phyloP scores from a whole-genome alignment of 2,888 invertebrate species.

The Ophion slaviceki region DNA sequence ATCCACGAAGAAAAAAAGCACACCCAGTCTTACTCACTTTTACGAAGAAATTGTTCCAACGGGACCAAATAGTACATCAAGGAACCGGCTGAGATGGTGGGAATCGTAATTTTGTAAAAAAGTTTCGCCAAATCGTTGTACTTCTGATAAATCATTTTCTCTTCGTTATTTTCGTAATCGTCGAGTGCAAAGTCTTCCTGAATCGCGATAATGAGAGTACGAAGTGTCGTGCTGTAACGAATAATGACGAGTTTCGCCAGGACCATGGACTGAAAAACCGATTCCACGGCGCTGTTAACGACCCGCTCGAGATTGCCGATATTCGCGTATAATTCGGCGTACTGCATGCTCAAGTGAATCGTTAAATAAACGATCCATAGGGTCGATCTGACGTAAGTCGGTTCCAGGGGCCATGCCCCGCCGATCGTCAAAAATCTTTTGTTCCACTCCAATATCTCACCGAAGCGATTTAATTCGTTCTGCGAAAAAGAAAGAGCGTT shows the following conservation, averaged over 20 bases:
- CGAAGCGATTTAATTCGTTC: slow-evolving; percentile 52
- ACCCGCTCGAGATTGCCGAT: slow-evolving; percentile 59
- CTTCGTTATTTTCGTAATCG: slow-evolving; percentile 56
- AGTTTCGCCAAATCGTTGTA: slow-evolving; percentile 65
- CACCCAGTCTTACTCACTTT: slow-evolving; percentile 50
- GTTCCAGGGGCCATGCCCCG: slow-evolving; percentile 66
- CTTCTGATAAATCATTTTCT: slow-evolving; percentile 64
- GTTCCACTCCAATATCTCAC: slow-evolving; percentile 62
- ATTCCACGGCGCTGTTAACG: slow-evolving; percentile 64
- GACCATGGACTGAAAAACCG: slow-evolving; percentile 68
- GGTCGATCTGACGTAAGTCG: slow-evolving; percentile 62
- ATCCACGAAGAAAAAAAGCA: neutral
- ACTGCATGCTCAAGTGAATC: slow-evolving; percentile 65
- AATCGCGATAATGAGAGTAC: slow-evolving; percentile 58
- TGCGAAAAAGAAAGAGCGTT: slow-evolving; percentile 13
- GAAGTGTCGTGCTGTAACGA: slow-evolving; percentile 64
- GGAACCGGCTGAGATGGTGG: slow-evolving; percentile 58
- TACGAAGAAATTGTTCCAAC: slow-evolving; percentile 58
- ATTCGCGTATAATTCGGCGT: slow-evolving; percentile 61
- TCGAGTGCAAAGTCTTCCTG: slow-evolving; percentile 55
- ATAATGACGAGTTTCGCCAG: slow-evolving; percentile 65
- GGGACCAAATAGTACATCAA: slow-evolving; percentile 64
- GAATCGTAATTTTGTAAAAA: slow-evolving; percentile 67
- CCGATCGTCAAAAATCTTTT: slow-evolving; percentile 62
- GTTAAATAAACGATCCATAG: slow-evolving; percentile 64